These are phyloP conservation scores for Cephus sareptanus DNA, from an alignment of 2,888 invertebrate species.

Conservation along the genomic window DNA sequence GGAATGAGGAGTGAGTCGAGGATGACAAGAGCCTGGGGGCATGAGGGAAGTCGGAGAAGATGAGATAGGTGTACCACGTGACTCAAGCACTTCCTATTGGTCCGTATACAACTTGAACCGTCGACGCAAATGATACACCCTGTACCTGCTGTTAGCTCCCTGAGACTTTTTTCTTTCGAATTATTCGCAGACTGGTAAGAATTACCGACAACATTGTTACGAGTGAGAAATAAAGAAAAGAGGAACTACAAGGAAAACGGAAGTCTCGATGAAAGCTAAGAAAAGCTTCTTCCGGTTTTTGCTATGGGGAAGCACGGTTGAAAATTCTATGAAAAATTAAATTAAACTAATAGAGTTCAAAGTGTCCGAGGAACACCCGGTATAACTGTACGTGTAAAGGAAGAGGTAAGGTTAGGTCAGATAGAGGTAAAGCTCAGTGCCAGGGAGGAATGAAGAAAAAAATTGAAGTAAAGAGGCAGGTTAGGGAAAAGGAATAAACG, in stretches of 20 bases:
- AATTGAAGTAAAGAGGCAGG: neutral
- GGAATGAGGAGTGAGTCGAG: neutral
- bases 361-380: neutral
- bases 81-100: neutral
- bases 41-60: neutral
- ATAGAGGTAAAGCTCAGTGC: constrained; percentile 3
- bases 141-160: neutral
- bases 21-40: neutral
- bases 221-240: neutral
- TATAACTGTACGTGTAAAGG: no score
- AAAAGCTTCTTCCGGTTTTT: neutral
- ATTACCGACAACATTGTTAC: neutral
- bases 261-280: neutral
- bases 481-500: constrained; percentile 2
- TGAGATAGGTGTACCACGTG: neutral
- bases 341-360: neutral
- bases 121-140: neutral
- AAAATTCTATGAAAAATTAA: neutral
- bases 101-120: neutral
- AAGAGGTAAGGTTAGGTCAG: no score
- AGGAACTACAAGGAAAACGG: no score
- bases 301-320: neutral
- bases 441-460: neutral
- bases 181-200: neutral
- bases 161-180: neutral